Evolutionary conservation across 2,888 invertebrate genomes (phyloP), one percentile per base, ranked within the genome.

Genomic region (Epinotia nisella): DNA sequence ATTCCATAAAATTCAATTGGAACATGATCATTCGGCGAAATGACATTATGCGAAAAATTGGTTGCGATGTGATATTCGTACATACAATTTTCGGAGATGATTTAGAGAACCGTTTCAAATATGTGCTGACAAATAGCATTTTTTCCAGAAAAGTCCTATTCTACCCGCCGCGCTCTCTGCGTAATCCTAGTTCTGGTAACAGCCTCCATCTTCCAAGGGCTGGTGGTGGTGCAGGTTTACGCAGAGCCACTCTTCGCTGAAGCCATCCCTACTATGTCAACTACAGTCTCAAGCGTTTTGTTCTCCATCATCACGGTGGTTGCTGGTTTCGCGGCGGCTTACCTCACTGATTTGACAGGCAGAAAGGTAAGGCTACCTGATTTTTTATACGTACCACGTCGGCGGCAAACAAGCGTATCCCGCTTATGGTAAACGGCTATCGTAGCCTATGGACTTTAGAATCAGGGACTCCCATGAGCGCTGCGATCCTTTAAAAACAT

Each of bases 201-300:
- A 0, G 61, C 73, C 3, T 60, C 77, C 13, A 78, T 82, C n/a
- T 81, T 82, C 76, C 83, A 83, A 76, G 84, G 84, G 0, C 72
- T 81, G 56, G 72, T 79, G n/a, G 79, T 79, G 13, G 76, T 84
- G 4, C 81, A 82, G 64, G 80, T 83, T 17, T 83, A 81, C 69
- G 80, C 81, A 0, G 79, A 81, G 70, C 80, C 81, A 0, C 70
- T 85, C 3, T 84, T 84, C 78, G 7, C 53, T 0, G 67, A 76
- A 51, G 81, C 82, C 0, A 74, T 81, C 5, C 83, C 84, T 1
- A 75, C 60, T n/a, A 76, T 82, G 77, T 77, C 83, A 0, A 49
- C 84, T 0, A 82, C 80, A 0, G 17, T 80, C 0, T 80, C 80
- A 70, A 79, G 81, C 21, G 75, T 85, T 4, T 11, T 82, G 11